phyloP scores from a whole-genome alignment of 1,140 invertebrate genomes.

The Cylas formicarius region DNA sequence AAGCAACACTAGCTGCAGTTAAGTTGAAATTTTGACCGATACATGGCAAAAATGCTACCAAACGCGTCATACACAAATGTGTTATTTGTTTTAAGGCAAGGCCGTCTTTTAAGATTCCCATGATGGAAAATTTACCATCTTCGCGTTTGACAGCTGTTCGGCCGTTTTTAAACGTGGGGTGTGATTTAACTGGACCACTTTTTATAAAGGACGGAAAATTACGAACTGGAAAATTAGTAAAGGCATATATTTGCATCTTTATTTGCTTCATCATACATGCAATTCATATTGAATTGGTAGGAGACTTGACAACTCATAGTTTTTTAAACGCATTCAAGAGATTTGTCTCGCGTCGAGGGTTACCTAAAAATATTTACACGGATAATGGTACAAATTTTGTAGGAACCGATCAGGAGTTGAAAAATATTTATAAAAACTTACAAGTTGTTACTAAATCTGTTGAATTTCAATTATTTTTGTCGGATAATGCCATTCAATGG shows the following conservation, averaged over 20 bases:
- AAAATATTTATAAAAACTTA: background rate
- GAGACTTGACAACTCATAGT: background rate
- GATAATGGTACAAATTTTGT: slow-evolving; percentile 2
- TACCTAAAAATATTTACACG: background rate
- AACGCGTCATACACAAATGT: too few relatives aligned
- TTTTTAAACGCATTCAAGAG: background rate
- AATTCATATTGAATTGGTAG: slow-evolving; percentile 2
- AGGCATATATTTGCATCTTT: background rate
- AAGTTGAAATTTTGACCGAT: too few relatives aligned
- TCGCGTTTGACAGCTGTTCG: background rate
- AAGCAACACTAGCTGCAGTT: too few relatives aligned
- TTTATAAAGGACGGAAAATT: background rate
- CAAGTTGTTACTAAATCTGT: too few relatives aligned
- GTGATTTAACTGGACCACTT: slow-evolving; percentile 1
- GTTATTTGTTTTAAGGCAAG: too few relatives aligned
- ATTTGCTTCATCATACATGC: background rate
- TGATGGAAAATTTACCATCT: background rate
- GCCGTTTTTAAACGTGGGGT: background rate
- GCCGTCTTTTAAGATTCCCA: too few relatives aligned
- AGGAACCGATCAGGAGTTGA: background rate
- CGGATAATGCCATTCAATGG: slow-evolving; percentile 41
- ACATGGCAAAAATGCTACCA: too few relatives aligned
- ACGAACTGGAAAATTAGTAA: too few relatives aligned
- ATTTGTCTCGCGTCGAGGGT: slow-evolving; percentile 1
- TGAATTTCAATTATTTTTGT: too few relatives aligned